Base-by-base conservation (phyloP, 2,797 vertebrate genomes). In the Meriones psammophilus region DNA sequence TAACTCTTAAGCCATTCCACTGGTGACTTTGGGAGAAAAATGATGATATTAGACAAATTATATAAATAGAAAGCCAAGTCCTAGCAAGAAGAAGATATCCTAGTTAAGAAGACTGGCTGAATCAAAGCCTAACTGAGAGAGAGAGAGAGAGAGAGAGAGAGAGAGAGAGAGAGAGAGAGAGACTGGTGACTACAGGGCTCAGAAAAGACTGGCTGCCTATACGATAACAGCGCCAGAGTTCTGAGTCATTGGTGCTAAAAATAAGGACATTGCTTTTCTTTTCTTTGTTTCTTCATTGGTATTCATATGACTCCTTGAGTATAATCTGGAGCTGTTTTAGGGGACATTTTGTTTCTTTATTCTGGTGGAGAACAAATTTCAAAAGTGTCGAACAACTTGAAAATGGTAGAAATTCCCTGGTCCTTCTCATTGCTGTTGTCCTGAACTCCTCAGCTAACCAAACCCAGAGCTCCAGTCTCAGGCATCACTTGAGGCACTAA, bases 21-120 rank as follows among this genome's bases (percentile, higher is more conserved):
- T 84, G 28, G 78, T 66, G 71, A 50, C 28, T 10, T 33, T 10
- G 91, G 54, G 20, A 76, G 86, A 92, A 24, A 56, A 54, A 33
- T 33, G 1, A 77, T 60, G 28, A n/a, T 42, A 18, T 66, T 24
- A 90, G 71, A 88, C 39, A 80, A 89, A 88, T 73, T 50, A 71
- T 66, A 22, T 74, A 36, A 94, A 90, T n/a, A 95, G 93, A 94
- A 60, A 28, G 26, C 26, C 71, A 73, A 26, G 10, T 79, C 26
- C 36, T 30, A 33, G 8, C 12, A 73, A n/a, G 56, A 77, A 86
- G 71, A 77, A 86, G 71, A 88, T 64, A 39, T 33, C 66, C 50
- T 83, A 24, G 33, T 62, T 6, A 62, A 17, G 83, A 54, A 33
- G 30, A 28, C 39, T 91, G 71, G 26, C 3, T 88, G n/a, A 71